phyloP scores from a whole-genome alignment of 2,888 invertebrate species.

The Ennomos quercinarius region DNA sequence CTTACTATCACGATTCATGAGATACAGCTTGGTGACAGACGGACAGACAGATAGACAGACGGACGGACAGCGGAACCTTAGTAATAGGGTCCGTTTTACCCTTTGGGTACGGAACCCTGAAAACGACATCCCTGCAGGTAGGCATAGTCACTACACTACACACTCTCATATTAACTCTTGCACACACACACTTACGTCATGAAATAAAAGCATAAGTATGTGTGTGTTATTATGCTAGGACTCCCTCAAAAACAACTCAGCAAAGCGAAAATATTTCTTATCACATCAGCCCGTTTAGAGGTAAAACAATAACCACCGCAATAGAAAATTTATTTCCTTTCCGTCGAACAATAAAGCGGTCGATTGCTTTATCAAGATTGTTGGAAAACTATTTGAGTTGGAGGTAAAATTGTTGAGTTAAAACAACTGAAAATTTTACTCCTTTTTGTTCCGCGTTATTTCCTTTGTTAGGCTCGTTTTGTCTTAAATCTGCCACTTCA shows the following conservation, averaged over 20 bases:
- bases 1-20: too few species aligned
- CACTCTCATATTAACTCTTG: too few species aligned
- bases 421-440: slow-evolving; percentile 31
- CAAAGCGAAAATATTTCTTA: slow-evolving; percentile 17
- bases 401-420: slow-evolving; percentile 26
- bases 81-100: too few species aligned
- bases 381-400: slow-evolving; percentile 47
- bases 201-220: neutral
- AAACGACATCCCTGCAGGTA: too few species aligned
- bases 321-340: slow-evolving; percentile 36
- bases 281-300: slow-evolving; percentile 18
- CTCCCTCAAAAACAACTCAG: slow-evolving; percentile 7
- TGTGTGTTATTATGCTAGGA: neutral
- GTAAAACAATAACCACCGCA: slow-evolving; percentile 30
- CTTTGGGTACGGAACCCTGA: too few species aligned
- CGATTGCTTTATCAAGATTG: slow-evolving; percentile 52
- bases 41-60: too few species aligned
- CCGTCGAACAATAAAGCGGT: slow-evolving; percentile 32
- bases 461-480: slow-evolving; percentile 30
- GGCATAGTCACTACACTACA: too few species aligned
- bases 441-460: slow-evolving; percentile 32
- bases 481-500: slow-evolving; percentile 36
- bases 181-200: too few species aligned
- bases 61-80: too few species aligned
- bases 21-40: too few species aligned